Evolutionary conservation across 2,113 vertebrate species (phyloP), one percentile per base, ranked within the genome.

Genomic region (Morone saxatilis): DNA sequence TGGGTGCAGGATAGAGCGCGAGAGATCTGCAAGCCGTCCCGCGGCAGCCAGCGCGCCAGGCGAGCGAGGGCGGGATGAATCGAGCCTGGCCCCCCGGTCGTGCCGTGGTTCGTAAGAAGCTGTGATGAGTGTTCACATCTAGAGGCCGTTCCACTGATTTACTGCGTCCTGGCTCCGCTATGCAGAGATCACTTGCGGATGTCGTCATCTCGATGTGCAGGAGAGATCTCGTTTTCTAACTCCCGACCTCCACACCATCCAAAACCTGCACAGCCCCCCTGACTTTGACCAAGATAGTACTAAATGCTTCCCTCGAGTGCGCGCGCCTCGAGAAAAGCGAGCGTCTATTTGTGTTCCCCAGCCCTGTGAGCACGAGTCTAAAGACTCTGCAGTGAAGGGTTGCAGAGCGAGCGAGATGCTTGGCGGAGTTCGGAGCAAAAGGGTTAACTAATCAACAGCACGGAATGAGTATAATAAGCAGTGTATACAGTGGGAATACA

Each of bases 231-330:
- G 14, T 53, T 86, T 75, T 68, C 76, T 67, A 80, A 71, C 83
- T 74, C 63, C 51, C 62, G 78, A 90, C 83, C 84, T 76, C 78
- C n/a, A 22, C 62, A 36, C 59, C 25, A 81, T 84, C 76, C 48
- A n/a, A n/a, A 40, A 74, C 69, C 45, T 78, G 31, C 48, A 38
- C 59, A 51, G 25, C 4, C 12, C 73, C 84, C 84, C 85, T 83
- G 80, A 76, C 82, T 81, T 51, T 89, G 85, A 86, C 83, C 66
- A n/a, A 14, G 63, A 65, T 84, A 85, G 89, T 84, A 82, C 57
- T 51, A 63, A 73, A 83, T 31, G 16, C 41, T 62, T 63, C 51
- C 38, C 41, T 76, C 43, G n/a, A 22, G 66, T 16, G 61, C 47
- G 43, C 41, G 56, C 68, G 71, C 43, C 60, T 51, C 41, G 57